Base-by-base conservation (phyloP, 2,113 vertebrate species). In the Penelope pileata region DNA sequence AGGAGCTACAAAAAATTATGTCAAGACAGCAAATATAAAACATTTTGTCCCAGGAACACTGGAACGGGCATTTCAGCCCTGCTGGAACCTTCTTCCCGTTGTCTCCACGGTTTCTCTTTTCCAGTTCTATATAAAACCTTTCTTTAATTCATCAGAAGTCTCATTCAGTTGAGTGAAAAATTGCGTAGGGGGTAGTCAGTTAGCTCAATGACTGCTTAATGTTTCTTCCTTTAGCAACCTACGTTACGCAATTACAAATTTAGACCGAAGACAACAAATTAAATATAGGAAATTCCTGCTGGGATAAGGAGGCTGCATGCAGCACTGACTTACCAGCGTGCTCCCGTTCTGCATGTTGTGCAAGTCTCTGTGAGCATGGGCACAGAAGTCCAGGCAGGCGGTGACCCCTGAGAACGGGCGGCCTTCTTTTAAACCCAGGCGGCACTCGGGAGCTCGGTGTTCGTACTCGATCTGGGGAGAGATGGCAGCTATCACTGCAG, bases 371-470 rank as follows among this genome's bases (percentile, higher is more conserved):
- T 99, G 99, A 91, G 99, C 98, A 14, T 99, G 99, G 80, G 99
- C 99, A 48, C 99, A 99, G 91, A 99, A 99, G 95, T 99, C 99
- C 89, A 99, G 90, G 95, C 99, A 99, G 30, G 99, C 99, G 9
- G 99, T 99, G 94, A 99, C 99, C 38, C 99, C 99, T 45, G 99
- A 99, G 97, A 99, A 99, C 2, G 99, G 99, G 36, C 99, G 99
- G 26, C 99, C 99, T 86, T 99, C 99, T 90, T 98, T 98, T 36
- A 98, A 85, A 34, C 99, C 99, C 91, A 99, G 97, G 26, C 99
- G 98, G 50, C 99, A 99, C 91, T 99, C 99, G 1, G 97, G 97
- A 53, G 98, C 99, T 96, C 99, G 98, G 88, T 99, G 98, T 95
- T 99, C 99, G 45, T 99, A 98, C 94, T 99, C 99, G 34, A 99